Evolutionary conservation across 2,888 invertebrate species (phyloP).

Genomic region (Parnassius apollo): DNA sequence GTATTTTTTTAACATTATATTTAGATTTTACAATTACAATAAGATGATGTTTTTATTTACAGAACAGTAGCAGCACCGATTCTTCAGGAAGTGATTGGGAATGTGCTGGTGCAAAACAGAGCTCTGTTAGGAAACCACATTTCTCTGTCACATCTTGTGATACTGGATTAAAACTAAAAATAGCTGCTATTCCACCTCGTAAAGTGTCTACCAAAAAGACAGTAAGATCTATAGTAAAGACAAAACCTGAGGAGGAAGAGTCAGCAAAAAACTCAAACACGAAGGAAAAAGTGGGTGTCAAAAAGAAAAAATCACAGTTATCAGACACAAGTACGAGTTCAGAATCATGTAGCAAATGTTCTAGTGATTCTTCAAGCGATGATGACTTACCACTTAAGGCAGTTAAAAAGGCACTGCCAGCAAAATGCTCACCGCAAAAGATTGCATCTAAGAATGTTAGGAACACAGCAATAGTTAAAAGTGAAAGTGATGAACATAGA

Average conservation of each 20-base stretch:
- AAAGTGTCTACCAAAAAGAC: slow-evolving; percentile 62
- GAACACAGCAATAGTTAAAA: slow-evolving; percentile 40
- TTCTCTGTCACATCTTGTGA: slow-evolving; percentile 84
- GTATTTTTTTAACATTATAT: slow-evolving; percentile 24
- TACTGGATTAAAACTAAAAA: slow-evolving; percentile 82
- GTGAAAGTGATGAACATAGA: slow-evolving; percentile 62
- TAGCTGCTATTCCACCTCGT: slow-evolving; percentile 81
- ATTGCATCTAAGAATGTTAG: slow-evolving; percentile 44
- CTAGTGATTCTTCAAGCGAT: slow-evolving; percentile 70
- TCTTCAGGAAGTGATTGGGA: slow-evolving; percentile 74
- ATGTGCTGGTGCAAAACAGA: slow-evolving; percentile 60
- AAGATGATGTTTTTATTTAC: slow-evolving; percentile 41
- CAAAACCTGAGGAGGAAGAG: slow-evolving; percentile 55
- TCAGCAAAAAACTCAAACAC: slow-evolving; percentile 36
- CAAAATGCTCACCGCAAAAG: slow-evolving; percentile 58
- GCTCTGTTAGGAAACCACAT: slow-evolving; percentile 65
- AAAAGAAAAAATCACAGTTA: slow-evolving; percentile 45
- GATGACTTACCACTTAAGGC: slow-evolving; percentile 69
- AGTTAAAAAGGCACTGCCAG: slow-evolving; percentile 62
- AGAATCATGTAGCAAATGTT: slow-evolving; percentile 76
- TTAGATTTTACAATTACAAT: background rate
- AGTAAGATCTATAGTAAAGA: slow-evolving; percentile 59
- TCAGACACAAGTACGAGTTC: slow-evolving; percentile 75
- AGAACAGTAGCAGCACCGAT: slow-evolving; percentile 68
- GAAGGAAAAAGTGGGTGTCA: slow-evolving; percentile 33